phyloP scores from a whole-genome alignment of 2,797 vertebrate species.

The Dipus sagitta region DNA sequence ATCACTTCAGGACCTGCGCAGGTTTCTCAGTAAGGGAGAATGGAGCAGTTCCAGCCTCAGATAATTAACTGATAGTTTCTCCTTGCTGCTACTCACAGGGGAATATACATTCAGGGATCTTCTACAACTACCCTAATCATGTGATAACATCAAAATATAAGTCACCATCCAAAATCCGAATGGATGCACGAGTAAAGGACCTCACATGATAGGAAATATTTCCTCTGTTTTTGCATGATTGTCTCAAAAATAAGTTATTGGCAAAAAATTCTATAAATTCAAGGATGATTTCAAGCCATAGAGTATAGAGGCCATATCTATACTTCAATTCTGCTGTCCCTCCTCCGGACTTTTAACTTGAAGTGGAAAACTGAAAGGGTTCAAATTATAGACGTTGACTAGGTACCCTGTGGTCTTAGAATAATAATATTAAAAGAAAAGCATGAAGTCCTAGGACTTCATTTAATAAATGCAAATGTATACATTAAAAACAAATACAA shows the following conservation, averaged over 20 bases:
- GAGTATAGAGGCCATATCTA: neutral
- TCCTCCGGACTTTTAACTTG: neutral
- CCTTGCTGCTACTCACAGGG: neutral
- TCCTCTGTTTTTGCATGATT: neutral
- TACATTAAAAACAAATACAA: neutral
- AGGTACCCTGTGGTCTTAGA: neutral
- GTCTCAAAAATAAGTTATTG: conserved; percentile 27
- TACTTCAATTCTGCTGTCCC: neutral
- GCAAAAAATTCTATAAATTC: neutral
- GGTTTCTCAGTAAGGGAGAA: neutral
- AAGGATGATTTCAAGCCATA: neutral
- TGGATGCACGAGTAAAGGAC: neutral
- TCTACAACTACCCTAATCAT: neutral
- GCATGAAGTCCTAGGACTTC: neutral
- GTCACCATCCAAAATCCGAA: conserved; percentile 13
- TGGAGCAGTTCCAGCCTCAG: neutral
- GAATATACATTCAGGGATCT: neutral
- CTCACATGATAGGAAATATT: conserved; percentile 17
- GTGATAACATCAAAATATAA: conserved; percentile 32
- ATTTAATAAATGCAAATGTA: neutral
- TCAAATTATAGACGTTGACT: neutral
- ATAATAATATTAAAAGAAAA: conserved; percentile 39
- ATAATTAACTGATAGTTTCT: conserved; percentile 50
- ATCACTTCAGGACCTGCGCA: neutral
- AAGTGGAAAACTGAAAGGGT: conserved; percentile 1